phyloP scores from a whole-genome alignment of 2,888 invertebrate genomes.

The Metacarcinus magister region DNA sequence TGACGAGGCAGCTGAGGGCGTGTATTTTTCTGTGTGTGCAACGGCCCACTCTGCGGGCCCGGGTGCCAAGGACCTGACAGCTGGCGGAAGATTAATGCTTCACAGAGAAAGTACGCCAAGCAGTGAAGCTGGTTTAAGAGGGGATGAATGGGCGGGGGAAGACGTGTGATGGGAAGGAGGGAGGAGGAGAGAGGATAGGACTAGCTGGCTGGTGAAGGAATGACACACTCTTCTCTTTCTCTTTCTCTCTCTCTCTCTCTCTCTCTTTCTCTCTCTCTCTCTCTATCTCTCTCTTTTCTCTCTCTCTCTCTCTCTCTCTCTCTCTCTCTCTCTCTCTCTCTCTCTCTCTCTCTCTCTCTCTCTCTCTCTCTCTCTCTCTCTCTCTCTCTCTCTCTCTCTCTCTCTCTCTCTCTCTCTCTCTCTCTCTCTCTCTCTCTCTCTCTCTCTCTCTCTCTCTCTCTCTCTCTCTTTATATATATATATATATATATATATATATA shows the following conservation, averaged over 20 bases:
- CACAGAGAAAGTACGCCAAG: background rate
- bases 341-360: constrained; percentile 2
- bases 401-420: too few species aligned
- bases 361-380: background rate
- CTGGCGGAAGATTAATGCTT: constrained; percentile 18
- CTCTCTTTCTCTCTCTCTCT: background rate
- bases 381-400: too few species aligned
- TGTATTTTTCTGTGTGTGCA: background rate
- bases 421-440: too few species aligned
- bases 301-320: background rate
- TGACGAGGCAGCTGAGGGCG: background rate
- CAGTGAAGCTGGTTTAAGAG: background rate
- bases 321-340: constrained; percentile 2
- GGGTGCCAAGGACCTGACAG: background rate
- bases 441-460: too few species aligned
- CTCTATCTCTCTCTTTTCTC: background rate
- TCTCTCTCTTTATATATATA: too few species aligned
- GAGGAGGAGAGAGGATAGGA: background rate
- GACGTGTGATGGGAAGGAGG: background rate
- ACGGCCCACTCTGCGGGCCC: background rate
- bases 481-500: too few species aligned
- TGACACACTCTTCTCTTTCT: background rate
- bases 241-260: constrained; percentile 1
- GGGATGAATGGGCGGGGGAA: constrained; percentile 35
- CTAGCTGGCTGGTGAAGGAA: background rate